Evolutionary conservation across 2,797 vertebrate genomes (phyloP).

Genomic region (Nannoperca australis): DNA sequence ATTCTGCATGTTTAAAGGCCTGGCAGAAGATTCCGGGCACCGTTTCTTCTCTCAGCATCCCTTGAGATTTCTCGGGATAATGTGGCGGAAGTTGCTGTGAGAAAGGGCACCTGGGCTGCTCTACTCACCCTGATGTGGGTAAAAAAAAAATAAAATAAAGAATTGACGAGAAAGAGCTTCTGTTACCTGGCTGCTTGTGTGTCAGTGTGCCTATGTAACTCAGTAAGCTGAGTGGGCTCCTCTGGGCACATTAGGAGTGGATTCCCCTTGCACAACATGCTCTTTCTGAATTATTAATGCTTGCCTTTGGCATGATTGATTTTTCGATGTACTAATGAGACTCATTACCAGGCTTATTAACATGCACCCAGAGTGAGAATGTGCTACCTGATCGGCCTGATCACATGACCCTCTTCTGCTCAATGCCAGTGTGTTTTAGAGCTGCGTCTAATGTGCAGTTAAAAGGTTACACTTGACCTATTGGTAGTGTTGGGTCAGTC

Average conservation of each 20-base stretch:
- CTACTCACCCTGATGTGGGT: slow-evolving; percentile 4
- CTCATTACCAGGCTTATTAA: slow-evolving; percentile 86
- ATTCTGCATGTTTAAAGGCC: neutral
- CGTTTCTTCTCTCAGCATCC: neutral
- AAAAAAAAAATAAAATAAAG: neutral
- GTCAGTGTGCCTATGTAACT: slow-evolving; percentile 49
- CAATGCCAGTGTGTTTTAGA: slow-evolving; percentile 18
- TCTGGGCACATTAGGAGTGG: slow-evolving; percentile 52
- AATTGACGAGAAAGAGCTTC: slow-evolving; percentile 16
- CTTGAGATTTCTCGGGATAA: neutral
- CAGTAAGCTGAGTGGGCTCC: slow-evolving; percentile 50
- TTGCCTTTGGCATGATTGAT: slow-evolving; percentile 82
- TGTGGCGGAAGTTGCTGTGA: neutral
- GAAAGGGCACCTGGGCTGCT: neutral
- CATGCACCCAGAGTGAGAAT: slow-evolving; percentile 69
- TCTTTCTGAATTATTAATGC: slow-evolving; percentile 83
- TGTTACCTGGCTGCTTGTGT: slow-evolving; percentile 38
- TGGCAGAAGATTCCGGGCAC: slow-evolving; percentile 6
- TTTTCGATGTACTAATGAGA: slow-evolving; percentile 85
- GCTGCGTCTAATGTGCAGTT: slow-evolving; percentile 29
- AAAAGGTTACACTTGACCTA: slow-evolving; percentile 70
- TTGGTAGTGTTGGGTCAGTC: slow-evolving; percentile 22
- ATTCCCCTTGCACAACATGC: slow-evolving; percentile 60
- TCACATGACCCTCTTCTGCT: slow-evolving; percentile 69
- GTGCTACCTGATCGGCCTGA: slow-evolving; percentile 72